Evolutionary conservation across 2,797 vertebrate genomes (phyloP).

Genomic region (Eulemur rubriventer): DNA sequence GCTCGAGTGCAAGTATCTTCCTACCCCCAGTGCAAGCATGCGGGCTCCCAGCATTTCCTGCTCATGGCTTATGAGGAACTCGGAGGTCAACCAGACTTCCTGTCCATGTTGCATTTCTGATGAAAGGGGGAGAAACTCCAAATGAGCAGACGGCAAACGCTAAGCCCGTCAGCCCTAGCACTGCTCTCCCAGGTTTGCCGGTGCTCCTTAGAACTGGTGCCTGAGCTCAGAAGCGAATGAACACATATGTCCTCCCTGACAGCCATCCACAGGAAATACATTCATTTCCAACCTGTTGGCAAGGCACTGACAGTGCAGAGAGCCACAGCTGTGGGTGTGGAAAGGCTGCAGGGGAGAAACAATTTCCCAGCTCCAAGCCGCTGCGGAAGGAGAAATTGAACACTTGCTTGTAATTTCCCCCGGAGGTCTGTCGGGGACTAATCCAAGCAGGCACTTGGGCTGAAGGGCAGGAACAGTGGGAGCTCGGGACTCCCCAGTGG

Average conservation of each 20-base stretch:
- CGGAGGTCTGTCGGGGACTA: not conserved
- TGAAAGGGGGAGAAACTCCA: not conserved
- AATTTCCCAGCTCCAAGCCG: not conserved
- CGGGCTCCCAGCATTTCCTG: not conserved
- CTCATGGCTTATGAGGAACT: not conserved
- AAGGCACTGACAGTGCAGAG: constrained; percentile 54
- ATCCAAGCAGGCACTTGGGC: not conserved
- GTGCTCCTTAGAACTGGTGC: fast-evolving
- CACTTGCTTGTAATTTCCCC: constrained; percentile 70
- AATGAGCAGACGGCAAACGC: not conserved
- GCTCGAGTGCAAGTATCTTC: no score
- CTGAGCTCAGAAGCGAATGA: fast-evolving
- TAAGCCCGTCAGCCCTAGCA: not conserved
- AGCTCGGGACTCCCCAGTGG: not conserved
- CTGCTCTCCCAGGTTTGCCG: fast-evolving
- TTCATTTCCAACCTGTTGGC: constrained; percentile 74
- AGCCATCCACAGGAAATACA: not conserved
- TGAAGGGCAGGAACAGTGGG: not conserved
- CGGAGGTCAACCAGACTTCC: not conserved
- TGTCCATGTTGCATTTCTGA: not conserved
- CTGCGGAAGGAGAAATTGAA: constrained; percentile 74
- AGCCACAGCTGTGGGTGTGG: not conserved
- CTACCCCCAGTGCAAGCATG: fast-evolving
- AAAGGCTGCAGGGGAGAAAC: not conserved
- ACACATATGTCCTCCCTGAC: not conserved